These are phyloP conservation scores for Theocolax elegans DNA, from an alignment of 1,140 invertebrate species.

Conservation along the genomic window DNA sequence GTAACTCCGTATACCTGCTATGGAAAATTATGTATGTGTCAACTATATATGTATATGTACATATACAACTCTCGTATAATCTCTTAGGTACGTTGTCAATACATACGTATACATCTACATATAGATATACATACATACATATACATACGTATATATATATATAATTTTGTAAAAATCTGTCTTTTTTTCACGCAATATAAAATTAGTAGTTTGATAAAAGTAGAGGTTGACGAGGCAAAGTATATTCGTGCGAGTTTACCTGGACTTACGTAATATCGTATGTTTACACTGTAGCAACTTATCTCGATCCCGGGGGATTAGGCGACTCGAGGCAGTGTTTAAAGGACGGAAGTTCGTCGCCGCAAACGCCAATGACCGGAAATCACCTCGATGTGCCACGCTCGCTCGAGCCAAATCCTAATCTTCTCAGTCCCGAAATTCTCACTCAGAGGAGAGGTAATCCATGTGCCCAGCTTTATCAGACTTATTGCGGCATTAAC, in stretches of 20 bases:
- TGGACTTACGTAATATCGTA: slow-evolving; percentile 30
- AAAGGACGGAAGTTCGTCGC: slow-evolving; percentile 73
- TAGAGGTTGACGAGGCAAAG: slow-evolving; percentile 5
- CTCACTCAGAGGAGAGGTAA: slow-evolving; percentile 79
- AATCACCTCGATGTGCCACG: slow-evolving; percentile 84
- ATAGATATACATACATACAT: too few relatives aligned
- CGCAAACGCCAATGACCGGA: slow-evolving; percentile 73
- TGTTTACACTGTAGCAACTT: slow-evolving; percentile 58
- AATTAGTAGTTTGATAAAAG: too few relatives aligned
- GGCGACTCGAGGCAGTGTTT: slow-evolving; percentile 73
- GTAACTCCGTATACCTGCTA: too few relatives aligned
- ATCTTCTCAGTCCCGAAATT: slow-evolving; percentile 83
- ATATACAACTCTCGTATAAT: too few relatives aligned
- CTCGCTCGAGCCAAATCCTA: slow-evolving; percentile 77
- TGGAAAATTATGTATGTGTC: too few relatives aligned
- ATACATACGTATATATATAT: not conserved
- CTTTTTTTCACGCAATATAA: not conserved
- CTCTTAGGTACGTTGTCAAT: too few relatives aligned
- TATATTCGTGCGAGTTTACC: not conserved
- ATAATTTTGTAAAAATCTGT: not conserved
- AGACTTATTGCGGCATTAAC: slow-evolving; percentile 26
- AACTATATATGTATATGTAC: too few relatives aligned
- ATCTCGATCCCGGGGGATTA: slow-evolving; percentile 65
- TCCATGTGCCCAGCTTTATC: slow-evolving; percentile 42
- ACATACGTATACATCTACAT: too few relatives aligned